Base-by-base conservation (phyloP, 2,113 vertebrate species). In the Poecilia latipinna region DNA sequence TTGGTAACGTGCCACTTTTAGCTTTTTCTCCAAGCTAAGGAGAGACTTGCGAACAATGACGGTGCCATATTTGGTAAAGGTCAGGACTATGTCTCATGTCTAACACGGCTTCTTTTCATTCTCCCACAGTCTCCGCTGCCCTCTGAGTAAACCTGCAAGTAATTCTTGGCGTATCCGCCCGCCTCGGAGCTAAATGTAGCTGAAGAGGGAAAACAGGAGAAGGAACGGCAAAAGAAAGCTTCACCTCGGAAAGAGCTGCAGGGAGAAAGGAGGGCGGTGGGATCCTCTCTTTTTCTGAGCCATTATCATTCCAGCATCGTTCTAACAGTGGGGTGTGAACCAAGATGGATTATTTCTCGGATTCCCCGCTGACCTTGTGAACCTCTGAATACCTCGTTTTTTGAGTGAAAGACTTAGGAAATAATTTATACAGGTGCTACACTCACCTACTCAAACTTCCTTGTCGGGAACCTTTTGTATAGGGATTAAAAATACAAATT, bases 251-350 rank as follows among this genome's bases (percentile, higher is more conserved):
- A 39, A 74, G 19, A 66, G 77, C 70, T 42, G 76, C n/a, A 19
- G 44, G 33, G 39, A 15, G 72, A 32, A 32, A 61, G 32, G 48
- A 32, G 28, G 29, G 61, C 32, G 4, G 1, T n/a, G 66, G 17
- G 28, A 24, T n/a, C 32, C 61, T 80, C 75, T 85, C 66, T 82
- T 82, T 82, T 39, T 74, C 29, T 4, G 24, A 70, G 71, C 67
- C 67, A 88, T 90, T 87, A 85, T 87, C 91, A 86, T 91, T 90
- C 88, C 82, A 79, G 73, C 73, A 79, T 88, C 48, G 78, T 57
- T 68, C 72, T 90, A 89, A 93, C 89, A 81, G 62, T 72, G 22
- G 87, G 72, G 67, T 77, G 87, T 87, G 87, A 87, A 88, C 89
- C 64, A 73, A 80, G 72, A 79, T 68, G 57, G 60, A 77, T 70